Percentiles rank a stretch among this genome's conserved stretches.
These are phyloP conservation scores for Cremastinae sp. DNA, from an alignment of 2,888 invertebrate genomes.

Conservation along the genomic window DNA sequence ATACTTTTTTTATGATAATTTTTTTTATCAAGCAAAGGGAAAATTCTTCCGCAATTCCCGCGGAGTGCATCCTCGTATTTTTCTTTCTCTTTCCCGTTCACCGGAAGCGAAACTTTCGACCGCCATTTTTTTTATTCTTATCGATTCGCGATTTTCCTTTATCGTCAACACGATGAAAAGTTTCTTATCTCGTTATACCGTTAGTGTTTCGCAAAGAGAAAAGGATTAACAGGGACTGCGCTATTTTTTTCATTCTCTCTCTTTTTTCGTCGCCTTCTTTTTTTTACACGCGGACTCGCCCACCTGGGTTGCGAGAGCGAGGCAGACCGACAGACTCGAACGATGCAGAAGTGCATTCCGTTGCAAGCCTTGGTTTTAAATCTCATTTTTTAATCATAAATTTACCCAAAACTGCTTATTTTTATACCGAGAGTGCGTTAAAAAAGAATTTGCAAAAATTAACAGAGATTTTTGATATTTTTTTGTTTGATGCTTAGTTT, in stretches of 20 bases:
- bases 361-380: slow-evolving; percentile 39
- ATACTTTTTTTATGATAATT: too few species aligned
- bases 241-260: background rate
- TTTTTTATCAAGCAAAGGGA: slow-evolving; percentile 14
- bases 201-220: background rate
- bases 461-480: slow-evolving; percentile 6
- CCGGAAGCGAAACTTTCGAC: slow-evolving; percentile 46
- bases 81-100: slow-evolving; percentile 10
- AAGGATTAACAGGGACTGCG: background rate
- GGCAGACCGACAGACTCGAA: slow-evolving; percentile 61
- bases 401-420: background rate
- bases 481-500: too few species aligned
- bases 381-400: slow-evolving; percentile 2
- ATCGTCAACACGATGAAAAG: background rate
- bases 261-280: too few species aligned
- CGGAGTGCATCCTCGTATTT: slow-evolving; percentile 47
- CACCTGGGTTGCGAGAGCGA: slow-evolving; percentile 54
- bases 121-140: background rate
- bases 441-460: too few species aligned
- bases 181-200: background rate
- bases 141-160: background rate
- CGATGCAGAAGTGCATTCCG: slow-evolving; percentile 34
- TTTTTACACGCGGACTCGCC: too few species aligned
- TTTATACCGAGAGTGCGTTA: too few species aligned
- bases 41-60: slow-evolving; percentile 5